Evolutionary conservation across 2,797 vertebrate genomes (phyloP).

Genomic region (Cossypha caffra): DNA sequence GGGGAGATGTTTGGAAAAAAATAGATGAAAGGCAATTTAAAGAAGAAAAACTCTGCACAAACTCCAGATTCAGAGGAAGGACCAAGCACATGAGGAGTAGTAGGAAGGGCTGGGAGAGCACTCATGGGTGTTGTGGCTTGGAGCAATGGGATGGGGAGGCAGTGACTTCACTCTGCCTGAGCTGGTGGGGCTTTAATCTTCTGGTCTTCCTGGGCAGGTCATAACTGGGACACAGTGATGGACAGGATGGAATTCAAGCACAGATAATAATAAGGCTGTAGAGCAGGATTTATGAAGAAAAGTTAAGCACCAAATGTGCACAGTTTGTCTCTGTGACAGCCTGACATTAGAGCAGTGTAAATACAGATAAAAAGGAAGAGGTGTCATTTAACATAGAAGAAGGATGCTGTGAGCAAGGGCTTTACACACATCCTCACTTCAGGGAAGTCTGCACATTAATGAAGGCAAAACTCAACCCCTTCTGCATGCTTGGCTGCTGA

Average conservation of each 20-base stretch:
- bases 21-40: background rate
- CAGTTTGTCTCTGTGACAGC: slow-evolving; percentile 39
- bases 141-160: background rate
- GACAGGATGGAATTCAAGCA: background rate
- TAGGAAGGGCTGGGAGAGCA: background rate
- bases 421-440: background rate
- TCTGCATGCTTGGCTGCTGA: background rate
- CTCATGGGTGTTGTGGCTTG: background rate
- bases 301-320: slow-evolving; percentile 33
- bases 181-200: background rate
- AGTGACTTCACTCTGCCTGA: background rate
- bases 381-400: slow-evolving; percentile 26
- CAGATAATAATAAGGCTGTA: background rate
- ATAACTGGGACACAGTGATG: background rate
- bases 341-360: slow-evolving; percentile 38
- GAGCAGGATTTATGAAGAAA: slow-evolving; percentile 47
- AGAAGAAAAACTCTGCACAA: background rate
- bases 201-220: background rate
- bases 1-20: background rate
- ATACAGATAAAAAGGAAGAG: slow-evolving; percentile 29
- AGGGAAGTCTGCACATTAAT: background rate
- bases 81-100: rapidly evolving
- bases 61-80: background rate
- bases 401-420: background rate
- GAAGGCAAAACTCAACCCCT: background rate